Percentiles rank a stretch among this genome's conserved stretches.
These are phyloP conservation scores for Octonoba sinensis DNA, from an alignment of 2,888 invertebrate species.

Conservation along the genomic window DNA sequence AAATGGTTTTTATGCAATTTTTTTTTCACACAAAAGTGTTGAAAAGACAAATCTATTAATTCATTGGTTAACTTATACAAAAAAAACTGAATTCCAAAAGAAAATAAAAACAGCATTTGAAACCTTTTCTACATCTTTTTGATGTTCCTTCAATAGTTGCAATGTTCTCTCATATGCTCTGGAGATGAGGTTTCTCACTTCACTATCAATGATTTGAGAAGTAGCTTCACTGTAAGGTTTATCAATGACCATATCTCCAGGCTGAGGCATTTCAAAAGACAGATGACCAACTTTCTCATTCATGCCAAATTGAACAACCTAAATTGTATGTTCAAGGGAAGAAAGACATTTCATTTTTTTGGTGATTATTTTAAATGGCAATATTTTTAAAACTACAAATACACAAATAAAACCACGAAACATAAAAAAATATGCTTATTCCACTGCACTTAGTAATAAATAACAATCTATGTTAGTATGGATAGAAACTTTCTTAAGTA, in stretches of 20 bases:
- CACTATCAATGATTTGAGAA: slow-evolving; percentile 93
- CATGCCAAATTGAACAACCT: slow-evolving; percentile 97
- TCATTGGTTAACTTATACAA: too few relatives aligned
- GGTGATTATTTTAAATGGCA: too few relatives aligned
- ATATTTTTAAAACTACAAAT: too few relatives aligned
- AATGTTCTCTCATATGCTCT: slow-evolving; percentile 86
- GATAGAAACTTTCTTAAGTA: too few relatives aligned
- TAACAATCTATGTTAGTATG: too few relatives aligned
- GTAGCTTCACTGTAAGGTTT: slow-evolving; percentile 99
- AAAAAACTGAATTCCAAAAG: too few relatives aligned
- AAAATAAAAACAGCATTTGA: not conserved
- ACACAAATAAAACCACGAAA: not conserved
- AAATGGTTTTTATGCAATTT: too few relatives aligned
- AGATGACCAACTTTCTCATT: slow-evolving; percentile 96
- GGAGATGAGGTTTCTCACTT: slow-evolving; percentile 85
- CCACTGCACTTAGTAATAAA: too few relatives aligned
- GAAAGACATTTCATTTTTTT: not conserved
- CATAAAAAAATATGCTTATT: too few relatives aligned
- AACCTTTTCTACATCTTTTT: slow-evolving; percentile 86
- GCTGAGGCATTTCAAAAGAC: slow-evolving; percentile 93
- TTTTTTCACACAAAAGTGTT: too few relatives aligned
- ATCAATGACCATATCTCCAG: slow-evolving; percentile 91
- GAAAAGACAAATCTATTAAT: too few relatives aligned
- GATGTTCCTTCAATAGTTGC: slow-evolving; percentile 82
- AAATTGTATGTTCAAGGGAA: slow-evolving; percentile 61